phyloP scores from a whole-genome alignment of 2,113 vertebrate species.

The Acrocephalus kingi region DNA sequence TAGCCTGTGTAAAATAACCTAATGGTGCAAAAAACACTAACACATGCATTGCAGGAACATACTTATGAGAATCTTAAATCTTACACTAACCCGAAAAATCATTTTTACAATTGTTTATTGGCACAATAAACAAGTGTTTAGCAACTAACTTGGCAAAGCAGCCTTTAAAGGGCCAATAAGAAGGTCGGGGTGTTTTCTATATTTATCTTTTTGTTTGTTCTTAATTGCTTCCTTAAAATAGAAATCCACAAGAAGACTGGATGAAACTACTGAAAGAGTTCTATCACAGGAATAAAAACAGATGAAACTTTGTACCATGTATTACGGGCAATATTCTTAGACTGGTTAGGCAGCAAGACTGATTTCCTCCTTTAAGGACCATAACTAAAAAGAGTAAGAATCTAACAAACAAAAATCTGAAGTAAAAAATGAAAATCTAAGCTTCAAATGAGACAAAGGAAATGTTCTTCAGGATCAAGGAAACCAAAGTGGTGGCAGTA shows the following conservation, averaged over 20 bases:
- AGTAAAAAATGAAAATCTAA: not conserved
- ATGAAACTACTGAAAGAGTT: not conserved
- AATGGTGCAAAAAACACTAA: not conserved
- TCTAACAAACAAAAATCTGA: not conserved
- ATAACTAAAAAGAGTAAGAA: not conserved
- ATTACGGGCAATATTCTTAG: not conserved
- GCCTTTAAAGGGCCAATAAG: not conserved
- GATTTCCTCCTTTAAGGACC: not conserved
- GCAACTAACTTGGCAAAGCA: not conserved
- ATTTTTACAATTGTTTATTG: not conserved
- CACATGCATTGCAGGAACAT: not conserved
- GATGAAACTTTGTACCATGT: not conserved
- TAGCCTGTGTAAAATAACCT: not conserved
- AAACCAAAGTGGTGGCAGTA: conserved; percentile 12
- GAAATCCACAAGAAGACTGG: not conserved
- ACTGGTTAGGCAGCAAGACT: not conserved
- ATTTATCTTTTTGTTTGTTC: not conserved
- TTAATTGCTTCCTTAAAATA: not conserved
- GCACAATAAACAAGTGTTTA: not conserved
- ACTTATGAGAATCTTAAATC: not conserved
- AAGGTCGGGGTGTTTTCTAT: not conserved
- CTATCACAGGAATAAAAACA: not conserved
- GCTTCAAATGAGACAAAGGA: conserved; percentile 13
- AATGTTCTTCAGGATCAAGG: not conserved
- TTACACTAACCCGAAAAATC: not conserved